Evolutionary conservation across 1,140 invertebrate species (phyloP).

Genomic region (Carcinoscorpius rotundicauda): DNA sequence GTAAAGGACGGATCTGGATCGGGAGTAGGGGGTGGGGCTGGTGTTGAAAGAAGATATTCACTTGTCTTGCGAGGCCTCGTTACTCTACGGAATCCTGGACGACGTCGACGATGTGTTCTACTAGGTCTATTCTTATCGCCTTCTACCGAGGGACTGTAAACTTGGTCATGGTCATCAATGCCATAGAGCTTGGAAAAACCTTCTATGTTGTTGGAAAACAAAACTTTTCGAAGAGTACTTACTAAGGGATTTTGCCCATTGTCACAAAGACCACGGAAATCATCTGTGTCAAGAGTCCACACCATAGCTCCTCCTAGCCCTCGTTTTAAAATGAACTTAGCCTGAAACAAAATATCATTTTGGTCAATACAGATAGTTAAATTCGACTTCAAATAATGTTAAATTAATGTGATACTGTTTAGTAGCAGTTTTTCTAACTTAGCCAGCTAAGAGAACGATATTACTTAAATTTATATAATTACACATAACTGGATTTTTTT

Average conservation of each 20-base stretch:
- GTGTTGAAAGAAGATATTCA: slow-evolving; percentile 44
- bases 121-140: background rate
- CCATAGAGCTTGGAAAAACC: background rate
- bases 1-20: slow-evolving; percentile 80
- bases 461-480: too few relatives aligned
- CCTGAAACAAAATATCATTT: slow-evolving; percentile 27
- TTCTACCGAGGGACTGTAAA: background rate
- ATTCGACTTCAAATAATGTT: too few relatives aligned
- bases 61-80: slow-evolving; percentile 4
- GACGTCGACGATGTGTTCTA: background rate
- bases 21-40: slow-evolving; percentile 74
- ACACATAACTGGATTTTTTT: too few relatives aligned
- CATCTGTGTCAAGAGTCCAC: slow-evolving; percentile 92
- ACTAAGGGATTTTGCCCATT: slow-evolving; percentile 23
- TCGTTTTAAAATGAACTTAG: slow-evolving; percentile 70
- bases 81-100: background rate
- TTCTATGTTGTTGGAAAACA: slow-evolving; percentile 8
- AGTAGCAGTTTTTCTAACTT: too few relatives aligned
- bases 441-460: too few relatives aligned
- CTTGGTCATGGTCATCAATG: slow-evolving; percentile 5
- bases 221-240: slow-evolving; percentile 6
- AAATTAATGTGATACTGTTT: too few relatives aligned
- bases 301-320: slow-evolving; percentile 81
- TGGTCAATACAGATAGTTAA: too few relatives aligned
- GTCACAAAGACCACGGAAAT: slow-evolving; percentile 44